phyloP scores from a whole-genome alignment of 2,113 vertebrate species.

The Aplodontia rufa region DNA sequence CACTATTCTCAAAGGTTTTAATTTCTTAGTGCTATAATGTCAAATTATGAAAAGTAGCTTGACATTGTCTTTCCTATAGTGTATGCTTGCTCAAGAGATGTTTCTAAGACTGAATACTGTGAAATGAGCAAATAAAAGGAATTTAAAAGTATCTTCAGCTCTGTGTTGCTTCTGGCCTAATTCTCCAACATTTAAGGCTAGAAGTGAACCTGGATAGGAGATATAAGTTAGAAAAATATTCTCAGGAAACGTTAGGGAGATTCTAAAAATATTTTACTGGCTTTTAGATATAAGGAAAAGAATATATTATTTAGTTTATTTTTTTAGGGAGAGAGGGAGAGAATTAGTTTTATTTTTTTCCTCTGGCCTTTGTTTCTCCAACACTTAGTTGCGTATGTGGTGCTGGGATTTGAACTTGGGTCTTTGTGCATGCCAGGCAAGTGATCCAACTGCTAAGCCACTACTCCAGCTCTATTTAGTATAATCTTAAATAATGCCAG shows the following conservation, averaged over 20 bases:
- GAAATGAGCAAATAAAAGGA: background rate
- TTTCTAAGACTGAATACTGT: background rate
- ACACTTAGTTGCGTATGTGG: too few species aligned
- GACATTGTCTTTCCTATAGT: background rate
- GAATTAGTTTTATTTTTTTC: too few species aligned
- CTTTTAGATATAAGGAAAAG: background rate
- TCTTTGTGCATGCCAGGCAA: too few species aligned
- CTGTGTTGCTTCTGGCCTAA: background rate
- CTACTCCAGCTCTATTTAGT: too few species aligned
- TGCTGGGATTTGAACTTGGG: too few species aligned
- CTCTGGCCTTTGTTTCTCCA: too few species aligned
- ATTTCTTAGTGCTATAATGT: background rate
- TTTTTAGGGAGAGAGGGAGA: too few species aligned
- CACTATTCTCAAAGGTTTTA: background rate
- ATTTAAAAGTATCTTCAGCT: background rate
- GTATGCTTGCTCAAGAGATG: background rate
- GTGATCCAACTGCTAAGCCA: too few species aligned
- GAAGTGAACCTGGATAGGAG: background rate
- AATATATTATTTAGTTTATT: conserved; percentile 26
- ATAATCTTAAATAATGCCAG: background rate
- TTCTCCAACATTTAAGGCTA: background rate
- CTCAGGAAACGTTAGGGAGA: background rate
- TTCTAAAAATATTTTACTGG: conserved; percentile 20
- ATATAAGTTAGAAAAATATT: conserved; percentile 18
- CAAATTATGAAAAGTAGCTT: background rate